Evolutionary conservation across 2,888 invertebrate genomes (phyloP).

Genomic region (Nasonia oneida): DNA sequence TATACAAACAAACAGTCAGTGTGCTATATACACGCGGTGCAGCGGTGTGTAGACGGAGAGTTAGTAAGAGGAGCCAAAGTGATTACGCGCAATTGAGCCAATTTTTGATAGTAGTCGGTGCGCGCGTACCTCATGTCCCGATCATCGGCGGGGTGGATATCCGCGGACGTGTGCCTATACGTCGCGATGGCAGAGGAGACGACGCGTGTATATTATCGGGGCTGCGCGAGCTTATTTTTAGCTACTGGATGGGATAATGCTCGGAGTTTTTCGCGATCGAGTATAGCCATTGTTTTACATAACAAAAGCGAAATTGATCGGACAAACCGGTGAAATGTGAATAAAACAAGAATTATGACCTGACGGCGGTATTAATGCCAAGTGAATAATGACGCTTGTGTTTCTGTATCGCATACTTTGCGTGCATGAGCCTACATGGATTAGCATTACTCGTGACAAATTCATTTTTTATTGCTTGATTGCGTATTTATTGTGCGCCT

Average conservation of each 20-base stretch:
- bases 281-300: neutral
- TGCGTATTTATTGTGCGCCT: conserved; percentile 19
- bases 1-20: conserved; percentile 15
- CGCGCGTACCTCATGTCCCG: conserved; percentile 1
- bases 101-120: conserved; percentile 70
- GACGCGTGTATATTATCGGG: neutral
- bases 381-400: conserved; percentile 51
- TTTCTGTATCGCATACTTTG: conserved; percentile 4
- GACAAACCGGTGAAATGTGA: conserved; percentile 52
- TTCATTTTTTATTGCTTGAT: conserved; percentile 40
- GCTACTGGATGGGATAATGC: neutral
- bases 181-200: neutral
- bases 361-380: conserved; percentile 46
- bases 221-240: neutral
- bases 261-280: neutral
- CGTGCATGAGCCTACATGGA: neutral
- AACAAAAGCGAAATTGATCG: conserved; percentile 9
- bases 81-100: conserved; percentile 77
- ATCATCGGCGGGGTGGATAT: conserved; percentile 5
- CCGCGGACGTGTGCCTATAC: neutral
- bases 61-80: conserved; percentile 35
- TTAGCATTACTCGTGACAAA: conserved; percentile 32
- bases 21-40: neutral
- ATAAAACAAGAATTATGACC: conserved; percentile 46
- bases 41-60: conserved; percentile 24